Percentiles rank a stretch among this genome's conserved stretches.
Evolutionary conservation across 2,113 vertebrate species (phyloP).

Genomic region (Gorsachius goisagi): DNA sequence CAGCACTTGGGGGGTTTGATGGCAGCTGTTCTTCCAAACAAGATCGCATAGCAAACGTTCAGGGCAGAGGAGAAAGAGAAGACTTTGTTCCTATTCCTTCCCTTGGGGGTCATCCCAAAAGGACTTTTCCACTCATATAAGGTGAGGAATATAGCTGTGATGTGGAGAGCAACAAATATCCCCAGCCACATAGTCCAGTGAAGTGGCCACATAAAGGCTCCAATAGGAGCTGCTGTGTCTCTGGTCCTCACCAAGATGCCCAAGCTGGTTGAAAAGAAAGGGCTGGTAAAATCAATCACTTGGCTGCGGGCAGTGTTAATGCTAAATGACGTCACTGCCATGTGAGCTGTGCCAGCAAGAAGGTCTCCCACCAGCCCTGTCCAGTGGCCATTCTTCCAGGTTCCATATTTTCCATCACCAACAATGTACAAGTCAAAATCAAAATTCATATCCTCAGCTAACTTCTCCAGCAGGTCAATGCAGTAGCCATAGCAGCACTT

Average conservation of each 20-base stretch:
- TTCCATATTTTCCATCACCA: conserved; percentile 84
- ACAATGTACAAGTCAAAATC: conserved; percentile 86
- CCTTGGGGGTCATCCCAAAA: conserved; percentile 85
- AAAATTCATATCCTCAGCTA: conserved; percentile 85
- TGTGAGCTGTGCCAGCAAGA: conserved; percentile 79
- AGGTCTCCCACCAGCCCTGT: conserved; percentile 85
- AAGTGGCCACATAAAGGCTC: conserved; percentile 88
- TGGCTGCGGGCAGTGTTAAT: conserved; percentile 85
- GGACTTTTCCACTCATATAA: conserved; percentile 87
- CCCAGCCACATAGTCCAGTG: conserved; percentile 89
- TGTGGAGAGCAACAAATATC: conserved; percentile 84
- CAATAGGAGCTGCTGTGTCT: conserved; percentile 85
- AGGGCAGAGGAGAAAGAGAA: conserved; percentile 86
- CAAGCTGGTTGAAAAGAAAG: conserved; percentile 86
- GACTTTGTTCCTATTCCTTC: conserved; percentile 81
- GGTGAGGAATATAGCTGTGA: conserved; percentile 84
- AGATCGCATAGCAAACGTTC: conserved; percentile 84
- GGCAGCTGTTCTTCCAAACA: conserved; percentile 85
- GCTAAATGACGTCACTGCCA: conserved; percentile 86
- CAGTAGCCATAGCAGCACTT: conserved; percentile 87
- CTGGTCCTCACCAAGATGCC: conserved; percentile 83
- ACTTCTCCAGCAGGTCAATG: conserved; percentile 82
- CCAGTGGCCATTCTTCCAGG: conserved; percentile 84
- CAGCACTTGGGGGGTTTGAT: conserved; percentile 87
- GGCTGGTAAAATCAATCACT: conserved; percentile 86